Base-by-base conservation (phyloP, 2,888 invertebrate species). In the Acronicta alni region DNA sequence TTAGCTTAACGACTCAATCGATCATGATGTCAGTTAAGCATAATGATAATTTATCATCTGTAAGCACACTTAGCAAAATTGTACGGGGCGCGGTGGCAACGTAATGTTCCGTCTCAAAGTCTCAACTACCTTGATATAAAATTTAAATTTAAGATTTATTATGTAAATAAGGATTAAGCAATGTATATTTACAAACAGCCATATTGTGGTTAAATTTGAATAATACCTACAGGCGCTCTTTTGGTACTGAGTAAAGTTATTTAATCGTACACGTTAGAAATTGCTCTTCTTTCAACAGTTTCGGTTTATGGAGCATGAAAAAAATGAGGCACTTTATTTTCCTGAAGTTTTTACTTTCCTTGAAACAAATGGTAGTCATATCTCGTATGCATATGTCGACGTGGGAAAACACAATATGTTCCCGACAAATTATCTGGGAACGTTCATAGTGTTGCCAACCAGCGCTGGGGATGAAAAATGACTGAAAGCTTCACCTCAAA, bases 41-140 rank as follows among this genome's bases (percentile, higher is more conserved):
- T 85, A 83, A 85, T 85, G 84, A 85, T 84, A 86, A 86, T 86
- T 85, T 86, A 86, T 86, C 84, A 84, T 85, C 78, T 77, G 77
- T 68, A 77, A 81, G 81, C 82, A 83, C 80, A 84, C 82, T 83
- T 80, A 72, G 75, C 76, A 79, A 80, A 83, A 81, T 79, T 55
- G 44, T 58, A 69, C 43, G 42, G 44, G 45, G 72, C 67, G 69
- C 67, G 70, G 71, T 62, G 54, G 57, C 61, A 72, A 72, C 77
- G 78, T 83, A 80, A 83, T 77, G 73, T 72, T 74, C 72, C 56
- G 45, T 59, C 59, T 37, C 73, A 48, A 66, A 54, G 45, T 57
- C 57, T 37, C 74, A 48, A 66, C 62, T 70, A 73, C 70, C 70
- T 75, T 68, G 67, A 80, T 75, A 73, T 68, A 76, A 75, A 80